Base-by-base conservation (phyloP, 1,140 invertebrate species). In the Epicauta chinensis region DNA sequence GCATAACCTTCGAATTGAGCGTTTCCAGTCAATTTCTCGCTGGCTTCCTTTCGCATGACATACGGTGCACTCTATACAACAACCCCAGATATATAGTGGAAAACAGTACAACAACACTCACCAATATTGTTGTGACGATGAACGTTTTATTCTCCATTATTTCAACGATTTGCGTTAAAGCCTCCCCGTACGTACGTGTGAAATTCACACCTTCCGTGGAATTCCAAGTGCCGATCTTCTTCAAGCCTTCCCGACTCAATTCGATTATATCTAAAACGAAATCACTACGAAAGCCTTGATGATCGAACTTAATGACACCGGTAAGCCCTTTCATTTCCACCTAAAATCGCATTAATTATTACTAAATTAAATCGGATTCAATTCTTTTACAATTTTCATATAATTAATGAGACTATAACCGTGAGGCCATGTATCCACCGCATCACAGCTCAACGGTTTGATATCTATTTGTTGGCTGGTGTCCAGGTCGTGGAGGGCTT, bases 401-500 rank as follows among this genome's bases (percentile, higher is more conserved):
- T 97, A 97, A 76, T 97, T 97, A 50, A 96, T 91, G 16, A 98
- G 78, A 58, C 89, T 93, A 69, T 92, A 91, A 43, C 95, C 95
- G 66, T 95, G 89, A 4, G 86, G 85, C 93, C 93, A 97, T 0
- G 91, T 91, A 63, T 94, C 86, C 44, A 88, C 83, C 2, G 85
- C 86, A 57, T 94, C 91, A 68, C 93, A 97, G 11, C 86, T 91
- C 12, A 97, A 75, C 0, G 87, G 84, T 64, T 87, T 85, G 51
- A 93, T 89, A 66, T 91, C 87, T 38, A 95, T 91, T 66, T 90
- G 83, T 67, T 94, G 89, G 32, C 88, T 92, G 29, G 86, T 83
- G 71, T 95, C 91, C 53, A 97, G 74, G 60, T 93, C 89, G 64
- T 93, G 86, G 11, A 97, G 74, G 0, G 93, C 93, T 72, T 88